These are phyloP conservation scores for Mus caroli DNA, from an alignment of 2,797 vertebrate species.

Conservation along the genomic window DNA sequence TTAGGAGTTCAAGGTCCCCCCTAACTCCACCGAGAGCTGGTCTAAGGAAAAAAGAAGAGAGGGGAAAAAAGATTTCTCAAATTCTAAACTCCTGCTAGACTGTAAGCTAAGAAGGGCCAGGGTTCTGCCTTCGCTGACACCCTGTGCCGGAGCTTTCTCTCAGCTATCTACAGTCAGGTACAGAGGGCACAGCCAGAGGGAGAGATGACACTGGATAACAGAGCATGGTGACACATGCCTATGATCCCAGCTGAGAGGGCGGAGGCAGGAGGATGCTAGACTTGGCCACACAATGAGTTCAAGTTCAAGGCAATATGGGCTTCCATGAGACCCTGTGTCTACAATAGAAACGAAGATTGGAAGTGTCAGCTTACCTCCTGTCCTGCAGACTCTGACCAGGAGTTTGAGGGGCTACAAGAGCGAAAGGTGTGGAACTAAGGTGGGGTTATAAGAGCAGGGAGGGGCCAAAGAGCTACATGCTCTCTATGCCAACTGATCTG, in stretches of 20 bases:
- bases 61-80: constrained; percentile 14
- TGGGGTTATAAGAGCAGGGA: neutral
- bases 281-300: neutral
- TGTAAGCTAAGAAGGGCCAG: neutral
- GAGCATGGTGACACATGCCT: neutral
- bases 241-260: neutral
- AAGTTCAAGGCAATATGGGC: neutral
- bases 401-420: neutral
- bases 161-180: neutral
- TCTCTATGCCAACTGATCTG: neutral
- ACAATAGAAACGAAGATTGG: neutral
- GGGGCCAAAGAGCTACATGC: rapidly evolving
- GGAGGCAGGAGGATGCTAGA: neutral
- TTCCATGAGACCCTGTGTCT: neutral
- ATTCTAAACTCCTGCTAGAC: neutral
- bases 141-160: neutral
- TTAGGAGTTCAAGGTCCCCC: neutral
- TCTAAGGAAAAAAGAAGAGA: neutral
- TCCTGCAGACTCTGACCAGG: neutral
- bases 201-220: neutral
- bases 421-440: neutral
- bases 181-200: constrained; percentile 7
- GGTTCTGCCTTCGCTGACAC: neutral
- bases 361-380: neutral
- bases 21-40: neutral